phyloP scores from a whole-genome alignment of 2,113 vertebrate genomes.

The Thomomys bottae region DNA sequence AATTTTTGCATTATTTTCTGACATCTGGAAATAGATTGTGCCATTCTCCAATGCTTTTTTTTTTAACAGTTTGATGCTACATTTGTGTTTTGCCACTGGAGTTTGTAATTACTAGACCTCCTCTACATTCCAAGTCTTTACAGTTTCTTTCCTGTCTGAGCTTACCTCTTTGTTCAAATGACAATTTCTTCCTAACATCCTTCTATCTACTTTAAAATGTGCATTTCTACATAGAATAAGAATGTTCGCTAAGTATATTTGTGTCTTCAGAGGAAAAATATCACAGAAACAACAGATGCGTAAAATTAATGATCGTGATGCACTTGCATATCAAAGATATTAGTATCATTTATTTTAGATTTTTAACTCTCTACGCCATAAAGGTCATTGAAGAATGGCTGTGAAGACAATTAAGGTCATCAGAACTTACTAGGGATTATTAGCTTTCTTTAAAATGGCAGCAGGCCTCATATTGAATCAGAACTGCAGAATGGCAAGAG shows the following conservation, averaged over 20 bases:
- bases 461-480: background rate
- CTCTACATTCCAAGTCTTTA: background rate
- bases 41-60: background rate
- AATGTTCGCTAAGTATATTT: background rate
- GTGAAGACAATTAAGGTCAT: constrained; percentile 66
- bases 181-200: background rate
- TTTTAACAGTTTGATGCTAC: constrained; percentile 18
- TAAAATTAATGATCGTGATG: background rate
- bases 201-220: constrained; percentile 28
- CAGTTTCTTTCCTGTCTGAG: background rate
- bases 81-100: constrained; percentile 31
- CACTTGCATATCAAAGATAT: constrained; percentile 1
- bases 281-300: background rate
- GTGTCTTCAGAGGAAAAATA: background rate
- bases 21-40: background rate
- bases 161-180: background rate
- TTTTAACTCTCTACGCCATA: constrained; percentile 47
- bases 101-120: constrained; percentile 25
- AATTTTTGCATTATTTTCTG: constrained; percentile 35
- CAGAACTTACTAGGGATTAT: constrained; percentile 37
- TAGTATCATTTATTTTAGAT: constrained; percentile 62
- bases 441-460: constrained; percentile 54
- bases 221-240: background rate
- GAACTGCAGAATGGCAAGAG: background rate
- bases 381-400: constrained; percentile 61